Percentiles rank a stretch among this genome's conserved stretches.
These are phyloP conservation scores for Myotis daubentonii DNA, from an alignment of 2,797 vertebrate genomes.

Conservation along the genomic window DNA sequence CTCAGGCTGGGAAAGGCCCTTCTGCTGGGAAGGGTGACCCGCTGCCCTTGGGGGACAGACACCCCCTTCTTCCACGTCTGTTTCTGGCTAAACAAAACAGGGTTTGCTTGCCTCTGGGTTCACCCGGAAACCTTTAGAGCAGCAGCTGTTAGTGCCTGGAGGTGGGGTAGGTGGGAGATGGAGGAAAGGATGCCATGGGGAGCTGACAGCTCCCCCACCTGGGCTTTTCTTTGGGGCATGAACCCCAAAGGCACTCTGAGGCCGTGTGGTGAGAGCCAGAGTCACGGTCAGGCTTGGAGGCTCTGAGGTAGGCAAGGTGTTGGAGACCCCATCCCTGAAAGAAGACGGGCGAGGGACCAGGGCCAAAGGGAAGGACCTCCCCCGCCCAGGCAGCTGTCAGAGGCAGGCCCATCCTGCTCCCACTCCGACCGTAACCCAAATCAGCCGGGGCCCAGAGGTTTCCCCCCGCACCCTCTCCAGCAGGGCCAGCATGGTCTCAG, in stretches of 20 bases:
- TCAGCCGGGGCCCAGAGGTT: not conserved
- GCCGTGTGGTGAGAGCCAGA: not conserved
- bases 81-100: not conserved
- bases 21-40: not conserved
- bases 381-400: not conserved
- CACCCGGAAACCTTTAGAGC: not conserved
- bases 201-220: not conserved
- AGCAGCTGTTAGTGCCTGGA: not conserved
- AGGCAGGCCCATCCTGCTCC: not conserved
- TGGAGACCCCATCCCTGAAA: not conserved
- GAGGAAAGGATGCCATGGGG: not conserved
- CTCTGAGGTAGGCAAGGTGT: not conserved
- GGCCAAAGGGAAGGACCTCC: not conserved
- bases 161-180: rapidly evolving
- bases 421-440: not conserved
- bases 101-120: not conserved
- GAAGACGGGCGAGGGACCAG: not conserved
- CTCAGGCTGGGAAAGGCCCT: not conserved
- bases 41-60: not conserved
- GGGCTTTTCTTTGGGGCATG: not conserved
- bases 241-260: not conserved
- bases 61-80: rapidly evolving
- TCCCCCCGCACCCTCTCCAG: not conserved
- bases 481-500: rapidly evolving
- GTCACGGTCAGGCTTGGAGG: not conserved